Percentiles rank a stretch among this genome's conserved stretches.
Evolutionary conservation across 2,113 vertebrate genomes (phyloP).

Genomic region (Gallinago jamesoni): DNA sequence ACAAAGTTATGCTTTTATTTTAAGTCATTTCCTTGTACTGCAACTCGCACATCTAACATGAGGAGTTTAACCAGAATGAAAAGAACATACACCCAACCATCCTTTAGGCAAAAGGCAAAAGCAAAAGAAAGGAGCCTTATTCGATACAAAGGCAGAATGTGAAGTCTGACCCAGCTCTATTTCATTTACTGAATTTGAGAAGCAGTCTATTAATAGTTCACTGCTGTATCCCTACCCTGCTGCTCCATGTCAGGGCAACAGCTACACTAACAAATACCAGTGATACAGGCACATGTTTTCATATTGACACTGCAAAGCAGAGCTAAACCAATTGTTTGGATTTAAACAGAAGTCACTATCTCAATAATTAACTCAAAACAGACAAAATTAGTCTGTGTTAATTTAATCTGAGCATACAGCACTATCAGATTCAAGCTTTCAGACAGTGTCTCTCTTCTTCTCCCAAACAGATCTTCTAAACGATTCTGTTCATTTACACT

Average conservation of each 20-base stretch:
- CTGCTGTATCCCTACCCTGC: not conserved
- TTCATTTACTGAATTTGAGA: constrained; percentile 48
- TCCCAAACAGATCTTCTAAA: not conserved
- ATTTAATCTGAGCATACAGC: not conserved
- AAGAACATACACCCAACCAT: not conserved
- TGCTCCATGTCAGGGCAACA: not conserved
- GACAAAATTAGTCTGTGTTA: not conserved
- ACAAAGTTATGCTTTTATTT: not conserved
- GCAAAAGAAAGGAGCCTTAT: not conserved
- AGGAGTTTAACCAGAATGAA: not conserved
- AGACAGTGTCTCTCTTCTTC: not conserved
- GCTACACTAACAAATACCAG: not conserved
- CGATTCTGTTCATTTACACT: not conserved
- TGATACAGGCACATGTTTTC: not conserved
- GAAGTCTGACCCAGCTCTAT: not conserved
- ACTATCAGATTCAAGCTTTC: not conserved
- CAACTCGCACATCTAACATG: not conserved
- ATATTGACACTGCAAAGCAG: not conserved
- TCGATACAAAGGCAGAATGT: not conserved
- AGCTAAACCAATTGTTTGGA: not conserved
- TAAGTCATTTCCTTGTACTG: not conserved
- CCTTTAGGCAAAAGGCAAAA: not conserved
- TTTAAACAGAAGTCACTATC: not conserved
- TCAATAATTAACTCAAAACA: not conserved
- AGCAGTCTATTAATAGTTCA: constrained; percentile 48